phyloP scores from a whole-genome alignment of 2,888 invertebrate species.

The Nemotelus pantherinus region DNA sequence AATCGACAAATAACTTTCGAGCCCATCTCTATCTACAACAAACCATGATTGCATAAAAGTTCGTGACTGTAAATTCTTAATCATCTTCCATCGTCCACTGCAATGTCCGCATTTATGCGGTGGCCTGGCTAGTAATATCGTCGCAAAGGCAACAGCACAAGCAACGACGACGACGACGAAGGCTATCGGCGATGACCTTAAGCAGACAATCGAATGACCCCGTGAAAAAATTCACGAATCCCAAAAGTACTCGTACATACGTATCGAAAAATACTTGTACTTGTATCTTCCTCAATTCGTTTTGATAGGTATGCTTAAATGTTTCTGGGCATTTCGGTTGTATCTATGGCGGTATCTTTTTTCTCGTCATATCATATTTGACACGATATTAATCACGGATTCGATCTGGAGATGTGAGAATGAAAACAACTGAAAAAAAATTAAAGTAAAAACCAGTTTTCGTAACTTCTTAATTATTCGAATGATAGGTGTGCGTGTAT shows the following conservation, averaged over 20 bases:
- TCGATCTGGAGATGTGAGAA: background rate
- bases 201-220: constrained; percentile 10
- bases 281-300: background rate
- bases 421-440: background rate
- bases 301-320: no score
- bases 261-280: background rate
- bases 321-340: background rate
- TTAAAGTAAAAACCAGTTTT: constrained; percentile 12
- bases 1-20: no score
- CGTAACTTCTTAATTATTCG: constrained; percentile 4
- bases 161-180: background rate
- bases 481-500: constrained; percentile 22
- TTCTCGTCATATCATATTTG: constrained; percentile 4
- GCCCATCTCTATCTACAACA: background rate
- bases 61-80: constrained; percentile 39
- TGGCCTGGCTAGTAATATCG: background rate
- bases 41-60: constrained; percentile 31
- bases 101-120: constrained; percentile 15
- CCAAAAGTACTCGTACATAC: background rate
- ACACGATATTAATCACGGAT: constrained; percentile 15
- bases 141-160: background rate
- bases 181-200: constrained; percentile 36
- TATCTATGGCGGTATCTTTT: background rate
- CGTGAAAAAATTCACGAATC: constrained; percentile 6
- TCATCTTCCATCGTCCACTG: constrained; percentile 30